phyloP scores from a whole-genome alignment of 2,888 invertebrate species.

The Phrixothrix hirtus region DNA sequence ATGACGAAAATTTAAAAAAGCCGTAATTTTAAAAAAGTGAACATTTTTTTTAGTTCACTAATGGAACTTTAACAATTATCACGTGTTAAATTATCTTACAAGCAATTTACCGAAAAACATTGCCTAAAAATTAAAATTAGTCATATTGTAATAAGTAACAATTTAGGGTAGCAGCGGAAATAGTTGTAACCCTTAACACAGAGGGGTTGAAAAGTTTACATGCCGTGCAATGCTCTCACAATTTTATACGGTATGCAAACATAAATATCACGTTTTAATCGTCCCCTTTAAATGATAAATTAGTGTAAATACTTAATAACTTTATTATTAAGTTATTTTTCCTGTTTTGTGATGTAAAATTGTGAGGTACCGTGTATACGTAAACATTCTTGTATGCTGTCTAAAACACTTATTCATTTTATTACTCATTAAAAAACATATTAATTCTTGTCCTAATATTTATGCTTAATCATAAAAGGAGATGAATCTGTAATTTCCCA shows the following conservation, averaged over 20 bases:
- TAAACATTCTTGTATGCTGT: too few species aligned
- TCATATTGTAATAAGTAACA: slow-evolving; percentile 10
- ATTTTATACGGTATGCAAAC: slow-evolving; percentile 40
- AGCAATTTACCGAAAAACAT: too few species aligned
- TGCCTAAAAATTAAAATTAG: slow-evolving; percentile 18
- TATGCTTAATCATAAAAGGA: too few species aligned
- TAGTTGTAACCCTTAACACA: slow-evolving; percentile 27
- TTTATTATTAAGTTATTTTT: slow-evolving; percentile 24
- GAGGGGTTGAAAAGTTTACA: slow-evolving; percentile 36
- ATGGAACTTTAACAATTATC: too few species aligned
- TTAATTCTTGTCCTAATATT: too few species aligned
- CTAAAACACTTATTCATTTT: too few species aligned
- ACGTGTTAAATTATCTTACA: too few species aligned
- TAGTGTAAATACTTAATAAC: slow-evolving; percentile 34
- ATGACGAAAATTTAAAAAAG: too few species aligned
- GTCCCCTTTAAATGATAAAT: slow-evolving; percentile 16
- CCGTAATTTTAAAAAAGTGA: too few species aligned
- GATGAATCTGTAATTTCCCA: too few species aligned
- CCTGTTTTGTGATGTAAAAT: background rate
- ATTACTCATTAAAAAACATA: too few species aligned
- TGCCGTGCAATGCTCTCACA: slow-evolving; percentile 39
- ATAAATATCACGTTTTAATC: slow-evolving; percentile 23
- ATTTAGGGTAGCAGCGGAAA: slow-evolving; percentile 16
- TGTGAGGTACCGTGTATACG: background rate
- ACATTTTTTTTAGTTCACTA: too few species aligned